Base-by-base conservation (phyloP, 64 coral and sea anemone genomes). In the Platygyra sinensis region DNA sequence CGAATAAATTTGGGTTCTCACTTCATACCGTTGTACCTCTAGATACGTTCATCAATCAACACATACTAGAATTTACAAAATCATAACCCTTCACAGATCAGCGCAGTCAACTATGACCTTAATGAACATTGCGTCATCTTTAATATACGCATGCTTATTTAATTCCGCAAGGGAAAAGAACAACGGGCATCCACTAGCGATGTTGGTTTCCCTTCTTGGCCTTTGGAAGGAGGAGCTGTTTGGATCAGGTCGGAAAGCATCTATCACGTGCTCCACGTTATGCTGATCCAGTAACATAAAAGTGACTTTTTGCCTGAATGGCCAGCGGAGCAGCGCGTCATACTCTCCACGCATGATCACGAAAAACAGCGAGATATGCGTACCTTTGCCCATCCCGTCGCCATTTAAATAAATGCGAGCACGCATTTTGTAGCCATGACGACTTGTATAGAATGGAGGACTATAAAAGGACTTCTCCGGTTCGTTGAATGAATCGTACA, bases 381-480 rank as follows among this genome's bases (percentile, higher is more conserved):
- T 63, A 2, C 82, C 82, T 62, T 86, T 85, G 15, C 90, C 90
- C 82, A 86, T 86, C 13, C 90, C 90, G 60, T 92, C 90, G 1
- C 90, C 90, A 36, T 92, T 92, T 15, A 92, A 61, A 33, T 92
- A 92, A 54, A 92, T 78, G 59, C 90, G 90, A 17, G 90, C 90
- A 28, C 90, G 86, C 90, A 92, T 92, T 52, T 92, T 92, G 82
- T 92, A 92, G 10, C 90, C 90, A 86, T 86, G 81, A n/a, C 80
- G 90, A 77, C 79, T 75, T 32, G 90, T 92, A 55, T 51, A 86
- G 60, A 92, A 92, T 0, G 80, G 72, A 36, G 90, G 90, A 50
- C 90, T 92, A 59, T 86, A 87, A 52, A 87, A 87, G 22, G 90
- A 92, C 73, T 79, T 87, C 27, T 87, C 77, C 3, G 82, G 90